Conservation (phyloP, 1,140 invertebrate species). For the Drosophila setifemur region DNA sequence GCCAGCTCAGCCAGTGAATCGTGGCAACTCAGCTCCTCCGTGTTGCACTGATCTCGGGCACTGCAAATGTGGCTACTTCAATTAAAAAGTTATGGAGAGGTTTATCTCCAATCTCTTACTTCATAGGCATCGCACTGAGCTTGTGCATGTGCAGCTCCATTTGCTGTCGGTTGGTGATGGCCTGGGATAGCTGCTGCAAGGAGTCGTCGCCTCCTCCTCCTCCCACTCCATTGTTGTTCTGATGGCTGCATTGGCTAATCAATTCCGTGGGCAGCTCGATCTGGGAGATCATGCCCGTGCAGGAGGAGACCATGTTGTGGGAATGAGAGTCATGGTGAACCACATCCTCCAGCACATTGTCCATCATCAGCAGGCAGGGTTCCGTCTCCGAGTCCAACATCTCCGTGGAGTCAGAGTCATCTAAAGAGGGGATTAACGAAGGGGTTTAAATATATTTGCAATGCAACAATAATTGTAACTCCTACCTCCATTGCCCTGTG, state of each 20-base stretch:
- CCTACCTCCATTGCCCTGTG: slow-evolving; percentile 52
- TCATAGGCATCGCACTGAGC: slow-evolving; percentile 59
- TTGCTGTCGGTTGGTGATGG: slow-evolving; percentile 85
- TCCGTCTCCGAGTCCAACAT: slow-evolving; percentile 90
- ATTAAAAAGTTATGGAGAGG: background rate
- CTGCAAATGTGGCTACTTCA: slow-evolving; percentile 5
- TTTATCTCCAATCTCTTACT: slow-evolving; percentile 26
- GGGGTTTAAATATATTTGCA: background rate
- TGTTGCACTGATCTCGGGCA: slow-evolving; percentile 71
- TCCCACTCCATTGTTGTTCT: slow-evolving; percentile 34
- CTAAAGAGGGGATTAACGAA: background rate
- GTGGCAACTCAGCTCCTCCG: slow-evolving; percentile 79
- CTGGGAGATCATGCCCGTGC: slow-evolving; percentile 78
- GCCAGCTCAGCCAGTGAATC: slow-evolving; percentile 82
- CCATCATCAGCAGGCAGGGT: slow-evolving; percentile 89
- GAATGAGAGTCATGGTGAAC: slow-evolving; percentile 86
- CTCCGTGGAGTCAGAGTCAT: slow-evolving; percentile 85
- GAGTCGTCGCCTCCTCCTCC: slow-evolving; percentile 84
- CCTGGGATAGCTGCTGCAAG: slow-evolving; percentile 86
- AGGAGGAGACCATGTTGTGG: slow-evolving; percentile 87
- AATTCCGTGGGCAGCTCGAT: slow-evolving; percentile 79
- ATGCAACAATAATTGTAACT: too few species aligned
- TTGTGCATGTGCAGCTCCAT: slow-evolving; percentile 74
- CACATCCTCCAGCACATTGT: slow-evolving; percentile 88
- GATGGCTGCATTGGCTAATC: slow-evolving; percentile 64